Base-by-base conservation (phyloP, 2,888 invertebrate species). In the Meiosimyza decipiens region DNA sequence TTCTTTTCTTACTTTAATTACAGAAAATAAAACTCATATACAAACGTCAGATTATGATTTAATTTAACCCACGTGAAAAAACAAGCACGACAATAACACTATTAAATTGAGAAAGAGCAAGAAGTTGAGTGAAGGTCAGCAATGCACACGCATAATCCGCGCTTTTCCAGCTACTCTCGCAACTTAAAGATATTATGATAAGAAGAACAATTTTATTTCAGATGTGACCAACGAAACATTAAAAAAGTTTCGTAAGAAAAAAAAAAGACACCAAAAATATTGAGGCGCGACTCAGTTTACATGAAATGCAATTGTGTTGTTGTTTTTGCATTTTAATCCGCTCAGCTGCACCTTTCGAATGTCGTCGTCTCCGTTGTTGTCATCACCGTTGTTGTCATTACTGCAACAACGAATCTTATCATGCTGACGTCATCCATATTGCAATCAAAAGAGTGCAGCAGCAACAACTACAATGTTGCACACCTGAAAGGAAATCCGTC, bases 321-420 rank as follows among this genome's bases (percentile, higher is more conserved):
- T 64, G 18, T 22, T 64, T 50, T 28, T 64, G 70, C 52, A 70
- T 60, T 74, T 76, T 76, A 79, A 79, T 79, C 78, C 74, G 77
- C 74, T 77, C 78, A 79, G 78, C 78, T 79, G 78, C 77, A 78
- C 75, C 77, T 75, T 51, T 60, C 52, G 33, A 70, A 62, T 63
- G 63, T 54, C 40, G 54, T 47, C 54, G 40, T 47, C 52, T 18
- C 18, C 51, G 28, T 9, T 28, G 28, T 57, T 15, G 12, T 6
- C 28, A 57, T 57, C 11, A 57, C 13, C 11, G 12, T 11, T 13
- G 22, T 55, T 18, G 55, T 22, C 18, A 55, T 55, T 16, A 16
- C 55, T 22, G 18, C 57, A 57, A 57, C 49, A 18, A 40, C 49
- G 64, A 50, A 18, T 50, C 22, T n/a, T 15, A 50, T 40, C 40